Percentiles rank a stretch among this genome's conserved stretches.
Evolutionary conservation across 2,797 vertebrate genomes (phyloP).

Genomic region (Eulemur mongoz): DNA sequence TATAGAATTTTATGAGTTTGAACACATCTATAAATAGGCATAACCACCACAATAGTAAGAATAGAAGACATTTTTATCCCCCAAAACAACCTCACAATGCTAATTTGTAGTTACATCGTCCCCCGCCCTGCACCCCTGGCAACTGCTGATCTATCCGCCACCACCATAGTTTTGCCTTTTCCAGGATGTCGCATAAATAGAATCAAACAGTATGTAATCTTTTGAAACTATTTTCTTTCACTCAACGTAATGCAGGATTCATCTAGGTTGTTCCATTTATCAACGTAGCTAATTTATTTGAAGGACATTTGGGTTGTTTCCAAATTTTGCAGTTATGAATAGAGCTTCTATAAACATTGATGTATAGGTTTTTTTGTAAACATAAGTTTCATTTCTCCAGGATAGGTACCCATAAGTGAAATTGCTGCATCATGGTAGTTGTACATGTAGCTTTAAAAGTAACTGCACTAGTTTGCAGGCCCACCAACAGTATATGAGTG

Average conservation of each 20-base stretch:
- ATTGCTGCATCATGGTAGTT: background rate
- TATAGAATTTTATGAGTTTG: background rate
- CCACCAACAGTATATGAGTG: background rate
- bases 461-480: background rate
- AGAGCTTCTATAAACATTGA: background rate
- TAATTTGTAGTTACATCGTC: background rate
- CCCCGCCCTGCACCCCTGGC: background rate
- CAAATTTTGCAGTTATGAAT: background rate
- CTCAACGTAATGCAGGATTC: background rate
- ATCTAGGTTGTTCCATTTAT: background rate
- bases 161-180: background rate
- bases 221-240: background rate
- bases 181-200: background rate
- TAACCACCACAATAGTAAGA: background rate
- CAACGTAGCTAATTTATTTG: background rate
- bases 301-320: background rate
- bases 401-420: background rate
- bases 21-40: background rate
- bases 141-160: background rate
- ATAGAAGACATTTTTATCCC: background rate
- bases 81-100: background rate
- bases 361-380: background rate
- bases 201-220: background rate
- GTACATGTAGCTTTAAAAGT: background rate
- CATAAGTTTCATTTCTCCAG: background rate